phyloP scores from a whole-genome alignment of 2,797 vertebrate species.

The Gobionotothen gibberifrons region DNA sequence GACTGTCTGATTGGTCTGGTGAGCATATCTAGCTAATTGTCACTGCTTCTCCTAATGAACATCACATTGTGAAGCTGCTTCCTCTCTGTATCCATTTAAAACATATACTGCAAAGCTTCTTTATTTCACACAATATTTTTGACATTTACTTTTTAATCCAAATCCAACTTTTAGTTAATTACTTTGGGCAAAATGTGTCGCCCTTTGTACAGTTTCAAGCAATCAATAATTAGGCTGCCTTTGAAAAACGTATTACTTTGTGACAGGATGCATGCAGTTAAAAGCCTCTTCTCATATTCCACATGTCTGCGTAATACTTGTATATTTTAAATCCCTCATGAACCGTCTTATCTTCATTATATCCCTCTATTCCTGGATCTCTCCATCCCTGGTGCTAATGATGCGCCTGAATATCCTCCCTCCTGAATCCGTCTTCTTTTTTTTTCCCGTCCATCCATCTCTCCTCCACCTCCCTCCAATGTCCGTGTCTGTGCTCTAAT shows the following conservation, averaged over 20 bases:
- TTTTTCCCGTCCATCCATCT: conserved; percentile 49
- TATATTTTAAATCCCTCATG: conserved; percentile 52
- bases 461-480: conserved; percentile 23
- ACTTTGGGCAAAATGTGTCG: conserved; percentile 17
- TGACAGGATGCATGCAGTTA: conserved; percentile 30
- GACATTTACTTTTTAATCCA: conserved; percentile 35
- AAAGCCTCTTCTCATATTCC: conserved; percentile 25
- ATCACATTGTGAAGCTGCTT: conserved; percentile 17
- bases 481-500: conserved; percentile 62
- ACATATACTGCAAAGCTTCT: too few relatives aligned
- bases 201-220: conserved; percentile 32
- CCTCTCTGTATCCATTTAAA: conserved; percentile 8
- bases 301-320: conserved; percentile 52
- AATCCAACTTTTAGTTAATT: conserved; percentile 44
- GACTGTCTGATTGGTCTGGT: conserved; percentile 33
- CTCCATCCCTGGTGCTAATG: conserved; percentile 61
- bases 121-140: background rate
- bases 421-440: conserved; percentile 45
- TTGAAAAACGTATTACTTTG: conserved; percentile 22
- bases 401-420: conserved; percentile 56
- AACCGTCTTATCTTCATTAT: conserved; percentile 51
- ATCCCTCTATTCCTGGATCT: conserved; percentile 51
- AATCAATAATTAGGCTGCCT: conserved; percentile 52
- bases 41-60: conserved; percentile 41
- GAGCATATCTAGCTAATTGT: conserved; percentile 42